These are phyloP conservation scores for Sphaerodactylus townsendi DNA, from an alignment of 2,113 vertebrate genomes.

Conservation along the genomic window DNA sequence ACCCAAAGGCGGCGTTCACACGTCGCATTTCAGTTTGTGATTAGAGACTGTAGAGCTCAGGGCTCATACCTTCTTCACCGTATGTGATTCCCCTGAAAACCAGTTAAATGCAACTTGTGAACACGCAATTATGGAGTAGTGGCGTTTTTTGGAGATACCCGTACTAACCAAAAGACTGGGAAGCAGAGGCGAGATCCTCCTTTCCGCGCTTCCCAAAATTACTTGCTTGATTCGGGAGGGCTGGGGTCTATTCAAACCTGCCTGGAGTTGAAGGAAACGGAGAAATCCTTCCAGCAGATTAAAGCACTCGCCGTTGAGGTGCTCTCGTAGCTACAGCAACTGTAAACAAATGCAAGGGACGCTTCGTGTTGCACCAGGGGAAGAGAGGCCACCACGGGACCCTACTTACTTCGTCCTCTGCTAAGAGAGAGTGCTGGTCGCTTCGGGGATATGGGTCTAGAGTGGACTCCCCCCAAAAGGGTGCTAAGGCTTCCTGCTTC, in stretches of 20 bases:
- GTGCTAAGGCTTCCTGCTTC: not conserved
- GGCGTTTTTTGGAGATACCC: too few relatives aligned
- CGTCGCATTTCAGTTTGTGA: not conserved
- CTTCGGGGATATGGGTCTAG: not conserved
- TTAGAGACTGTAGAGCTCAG: not conserved
- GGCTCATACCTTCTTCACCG: not conserved
- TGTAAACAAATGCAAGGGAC: not conserved
- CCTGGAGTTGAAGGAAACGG: not conserved
- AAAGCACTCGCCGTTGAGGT: not conserved
- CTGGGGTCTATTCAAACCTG: too few relatives aligned
- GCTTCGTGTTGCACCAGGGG: not conserved
- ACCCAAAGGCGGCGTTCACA: too few relatives aligned
- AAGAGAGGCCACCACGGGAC: not conserved
- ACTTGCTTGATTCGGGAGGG: not conserved
- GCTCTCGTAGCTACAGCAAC: slow-evolving; percentile 23
- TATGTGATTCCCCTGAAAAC: not conserved
- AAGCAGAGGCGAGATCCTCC: not conserved
- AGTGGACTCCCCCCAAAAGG: too few relatives aligned
- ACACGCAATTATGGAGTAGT: too few relatives aligned
- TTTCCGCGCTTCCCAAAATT: not conserved
- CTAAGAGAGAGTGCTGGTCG: not conserved
- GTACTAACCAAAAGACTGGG: not conserved
- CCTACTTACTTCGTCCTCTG: not conserved
- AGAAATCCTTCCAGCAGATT: not conserved
- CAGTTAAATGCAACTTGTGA: not conserved